These are phyloP conservation scores for Triplophysa rosa DNA, from an alignment of 2,113 vertebrate species.

Conservation along the genomic window DNA sequence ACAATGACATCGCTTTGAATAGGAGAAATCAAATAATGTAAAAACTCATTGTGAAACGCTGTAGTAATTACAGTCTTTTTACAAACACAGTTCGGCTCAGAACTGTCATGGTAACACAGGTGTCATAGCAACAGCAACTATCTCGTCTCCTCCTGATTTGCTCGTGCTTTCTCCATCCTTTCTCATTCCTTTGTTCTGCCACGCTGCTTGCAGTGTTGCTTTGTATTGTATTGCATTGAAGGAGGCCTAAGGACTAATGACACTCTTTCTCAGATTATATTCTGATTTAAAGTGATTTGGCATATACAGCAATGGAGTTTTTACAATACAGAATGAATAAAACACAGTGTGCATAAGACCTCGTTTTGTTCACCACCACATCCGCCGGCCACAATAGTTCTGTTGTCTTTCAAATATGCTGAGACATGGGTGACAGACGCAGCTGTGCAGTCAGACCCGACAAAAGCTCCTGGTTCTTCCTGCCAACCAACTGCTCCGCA, in stretches of 20 bases:
- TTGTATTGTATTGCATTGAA: no score
- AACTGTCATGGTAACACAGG: constrained; percentile 29
- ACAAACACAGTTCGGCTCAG: neutral
- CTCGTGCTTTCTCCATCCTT: neutral
- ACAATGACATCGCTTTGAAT: no score
- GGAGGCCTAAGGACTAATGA: no score
- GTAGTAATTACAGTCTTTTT: neutral
- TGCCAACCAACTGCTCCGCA: neutral
- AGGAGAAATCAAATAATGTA: no score
- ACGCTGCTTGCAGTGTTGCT: neutral
- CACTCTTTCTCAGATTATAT: neutral
- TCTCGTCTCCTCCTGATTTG: neutral
- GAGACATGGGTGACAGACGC: constrained; percentile 64
- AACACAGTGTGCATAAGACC: neutral
- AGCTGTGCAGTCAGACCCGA: constrained; percentile 47
- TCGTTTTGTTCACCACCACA: neutral
- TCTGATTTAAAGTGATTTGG: neutral
- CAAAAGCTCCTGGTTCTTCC: neutral
- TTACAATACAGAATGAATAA: neutral
- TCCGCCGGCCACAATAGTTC: neutral
- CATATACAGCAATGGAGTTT: neutral
- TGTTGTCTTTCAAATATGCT: constrained; percentile 35
- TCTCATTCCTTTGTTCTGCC: constrained; percentile 3
- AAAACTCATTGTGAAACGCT: no score
- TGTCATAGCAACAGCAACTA: constrained; percentile 28